Percentiles rank a stretch among this genome's conserved stretches.
Conservation (phyloP, 2,888 invertebrate species). For the Prionchulus punctatus region DNA sequence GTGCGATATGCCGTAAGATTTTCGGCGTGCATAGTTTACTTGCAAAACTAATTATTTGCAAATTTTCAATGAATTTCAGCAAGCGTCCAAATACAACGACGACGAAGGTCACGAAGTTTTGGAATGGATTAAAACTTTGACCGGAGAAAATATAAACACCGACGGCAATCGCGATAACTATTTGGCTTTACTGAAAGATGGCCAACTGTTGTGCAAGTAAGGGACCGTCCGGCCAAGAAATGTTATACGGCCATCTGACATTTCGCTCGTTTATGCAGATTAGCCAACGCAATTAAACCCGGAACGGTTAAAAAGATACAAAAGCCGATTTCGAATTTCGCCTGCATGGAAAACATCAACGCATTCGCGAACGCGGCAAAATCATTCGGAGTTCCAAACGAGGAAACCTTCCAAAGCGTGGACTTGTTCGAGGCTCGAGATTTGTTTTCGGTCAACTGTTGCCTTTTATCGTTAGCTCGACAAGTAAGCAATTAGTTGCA, state of each 20-base stretch:
- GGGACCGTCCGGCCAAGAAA: slow-evolving; percentile 17
- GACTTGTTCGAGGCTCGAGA: slow-evolving; percentile 94
- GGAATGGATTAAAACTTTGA: slow-evolving; percentile 76
- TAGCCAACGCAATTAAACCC: slow-evolving; percentile 67
- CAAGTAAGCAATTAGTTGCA: slow-evolving; percentile 49
- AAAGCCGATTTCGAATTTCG: slow-evolving; percentile 75
- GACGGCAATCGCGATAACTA: slow-evolving; percentile 82
- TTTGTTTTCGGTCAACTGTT: slow-evolving; percentile 82
- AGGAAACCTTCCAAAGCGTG: slow-evolving; percentile 91
- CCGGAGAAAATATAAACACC: slow-evolving; percentile 59
- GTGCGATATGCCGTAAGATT: too few species aligned
- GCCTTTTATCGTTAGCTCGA: slow-evolving; percentile 75
- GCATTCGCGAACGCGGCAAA: slow-evolving; percentile 71
- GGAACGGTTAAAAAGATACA: slow-evolving; percentile 81
- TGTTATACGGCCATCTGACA: too few species aligned
- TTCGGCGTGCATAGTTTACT: too few species aligned
- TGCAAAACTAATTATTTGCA: too few species aligned
- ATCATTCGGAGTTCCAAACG: slow-evolving; percentile 61
- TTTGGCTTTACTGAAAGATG: slow-evolving; percentile 70
- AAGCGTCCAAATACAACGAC: slow-evolving; percentile 91
- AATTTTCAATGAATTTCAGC: too few species aligned
- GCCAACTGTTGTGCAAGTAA: slow-evolving; percentile 75
- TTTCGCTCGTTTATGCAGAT: slow-evolving; percentile 42
- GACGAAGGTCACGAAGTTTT: slow-evolving; percentile 76
- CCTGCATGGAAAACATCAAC: slow-evolving; percentile 97